phyloP scores from a whole-genome alignment of 2,888 invertebrate genomes.

The Tetramorium bicarinatum region DNA sequence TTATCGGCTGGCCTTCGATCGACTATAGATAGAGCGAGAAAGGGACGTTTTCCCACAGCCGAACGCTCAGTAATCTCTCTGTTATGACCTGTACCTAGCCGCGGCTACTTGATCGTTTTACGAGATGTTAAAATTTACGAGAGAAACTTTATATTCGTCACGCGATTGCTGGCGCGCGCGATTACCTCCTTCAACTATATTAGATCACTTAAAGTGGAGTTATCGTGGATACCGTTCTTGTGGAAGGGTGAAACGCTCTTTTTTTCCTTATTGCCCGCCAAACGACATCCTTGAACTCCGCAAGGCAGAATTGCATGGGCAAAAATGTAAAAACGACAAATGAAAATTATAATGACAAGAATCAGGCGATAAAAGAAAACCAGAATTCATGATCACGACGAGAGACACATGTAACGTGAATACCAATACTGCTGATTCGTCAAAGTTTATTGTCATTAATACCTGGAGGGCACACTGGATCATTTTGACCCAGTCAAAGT shows the following conservation, averaged over 20 bases:
- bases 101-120: conserved; percentile 37
- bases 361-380: not conserved
- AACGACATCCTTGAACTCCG: not conserved
- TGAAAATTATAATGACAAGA: not conserved
- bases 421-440: not conserved
- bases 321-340: not conserved
- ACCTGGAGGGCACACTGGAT: no score
- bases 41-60: conserved; percentile 30
- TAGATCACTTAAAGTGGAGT: conserved; percentile 23
- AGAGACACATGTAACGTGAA: not conserved
- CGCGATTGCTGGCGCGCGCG: not conserved
- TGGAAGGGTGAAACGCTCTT: not conserved
- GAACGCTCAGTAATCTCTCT: conserved; percentile 50
- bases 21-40: conserved; percentile 3
- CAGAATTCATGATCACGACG: not conserved
- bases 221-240: not conserved
- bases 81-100: conserved; percentile 49
- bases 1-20: conserved; percentile 62
- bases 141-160: conserved; percentile 35
- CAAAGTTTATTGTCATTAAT: not conserved
- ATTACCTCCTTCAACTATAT: conserved; percentile 14
- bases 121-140: not conserved
- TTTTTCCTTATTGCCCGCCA: not conserved
- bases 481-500: no score
- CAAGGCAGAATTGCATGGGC: not conserved